Percentiles rank a stretch among this genome's conserved stretches.
These are phyloP conservation scores for Oligia strigilis DNA, from an alignment of 2,888 invertebrate genomes.

Conservation along the genomic window DNA sequence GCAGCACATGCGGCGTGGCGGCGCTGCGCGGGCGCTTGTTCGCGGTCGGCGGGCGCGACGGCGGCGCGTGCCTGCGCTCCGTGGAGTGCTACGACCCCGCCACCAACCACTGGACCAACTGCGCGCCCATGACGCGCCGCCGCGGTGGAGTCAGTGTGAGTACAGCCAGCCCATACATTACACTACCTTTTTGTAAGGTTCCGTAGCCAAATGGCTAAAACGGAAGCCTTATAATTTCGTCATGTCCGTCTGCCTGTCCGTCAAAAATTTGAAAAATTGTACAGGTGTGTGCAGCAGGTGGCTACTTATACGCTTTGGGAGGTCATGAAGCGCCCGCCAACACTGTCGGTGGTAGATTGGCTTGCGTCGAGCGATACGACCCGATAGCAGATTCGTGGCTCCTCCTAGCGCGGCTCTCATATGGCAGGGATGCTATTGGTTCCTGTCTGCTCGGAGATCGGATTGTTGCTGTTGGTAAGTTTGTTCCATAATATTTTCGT, in stretches of 20 bases:
- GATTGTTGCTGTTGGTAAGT: constrained; percentile 95
- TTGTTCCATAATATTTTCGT: background rate
- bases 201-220: background rate
- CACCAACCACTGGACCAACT: constrained; percentile 94
- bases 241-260: background rate
- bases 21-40: constrained; percentile 96
- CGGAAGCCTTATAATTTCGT: background rate
- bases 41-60: constrained; percentile 98
- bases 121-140: constrained; percentile 96
- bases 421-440: constrained; percentile 97
- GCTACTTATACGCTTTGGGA: constrained; percentile 97
- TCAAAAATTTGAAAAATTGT: background rate
- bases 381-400: constrained; percentile 96
- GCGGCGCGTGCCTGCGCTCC: constrained; percentile 96
- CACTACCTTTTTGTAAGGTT: background rate
- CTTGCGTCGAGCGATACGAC: constrained; percentile 97
- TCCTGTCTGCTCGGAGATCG: constrained; percentile 96
- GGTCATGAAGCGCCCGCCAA: constrained; percentile 97
- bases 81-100: constrained; percentile 96
- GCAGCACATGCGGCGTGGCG: constrained; percentile 97
- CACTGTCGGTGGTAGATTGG: constrained; percentile 93
- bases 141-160: constrained; percentile 97
- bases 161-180: constrained; percentile 44
- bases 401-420: constrained; percentile 94
- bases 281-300: constrained; percentile 95